Evolutionary conservation across 2,888 invertebrate species (phyloP).

Genomic region (Dryococelus australis): DNA sequence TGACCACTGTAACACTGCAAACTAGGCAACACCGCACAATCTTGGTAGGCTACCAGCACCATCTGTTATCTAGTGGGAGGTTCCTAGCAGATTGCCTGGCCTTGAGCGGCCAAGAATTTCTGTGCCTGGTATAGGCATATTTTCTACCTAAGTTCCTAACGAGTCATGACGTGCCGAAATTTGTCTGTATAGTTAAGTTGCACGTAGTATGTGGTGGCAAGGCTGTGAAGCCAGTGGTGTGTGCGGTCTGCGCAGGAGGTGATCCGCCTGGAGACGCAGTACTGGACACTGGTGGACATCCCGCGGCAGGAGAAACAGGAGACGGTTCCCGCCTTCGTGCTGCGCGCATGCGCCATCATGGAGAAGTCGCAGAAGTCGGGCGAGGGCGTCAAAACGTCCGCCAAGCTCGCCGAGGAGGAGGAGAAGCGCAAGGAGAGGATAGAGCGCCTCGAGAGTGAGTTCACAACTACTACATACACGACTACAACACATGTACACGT

Average conservation of each 20-base stretch:
- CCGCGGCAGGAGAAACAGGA: conserved; percentile 94
- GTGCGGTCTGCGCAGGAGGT: conserved; percentile 71
- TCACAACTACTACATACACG: neutral
- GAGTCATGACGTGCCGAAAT: too few relatives aligned
- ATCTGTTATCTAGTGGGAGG: too few relatives aligned
- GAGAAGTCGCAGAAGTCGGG: conserved; percentile 91
- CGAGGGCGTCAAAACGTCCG: conserved; percentile 86
- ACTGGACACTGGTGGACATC: conserved; percentile 93
- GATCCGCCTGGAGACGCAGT: conserved; percentile 88
- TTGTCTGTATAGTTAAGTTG: too few relatives aligned
- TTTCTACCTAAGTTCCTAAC: too few relatives aligned
- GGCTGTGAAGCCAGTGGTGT: neutral
- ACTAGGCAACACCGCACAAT: too few relatives aligned
- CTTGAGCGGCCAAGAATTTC: too few relatives aligned
- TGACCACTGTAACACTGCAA: too few relatives aligned
- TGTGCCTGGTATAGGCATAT: too few relatives aligned
- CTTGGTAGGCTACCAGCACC: too few relatives aligned
- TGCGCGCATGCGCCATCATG: conserved; percentile 90
- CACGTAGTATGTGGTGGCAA: neutral
- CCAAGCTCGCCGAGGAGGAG: conserved; percentile 85
- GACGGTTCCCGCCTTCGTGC: conserved; percentile 89
- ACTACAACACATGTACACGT: too few relatives aligned
- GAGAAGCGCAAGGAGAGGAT: conserved; percentile 83
- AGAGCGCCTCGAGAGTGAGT: conserved; percentile 83
- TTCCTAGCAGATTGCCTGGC: too few relatives aligned